phyloP scores from a whole-genome alignment of 2,113 vertebrate species.

The Nesogale talazaci region DNA sequence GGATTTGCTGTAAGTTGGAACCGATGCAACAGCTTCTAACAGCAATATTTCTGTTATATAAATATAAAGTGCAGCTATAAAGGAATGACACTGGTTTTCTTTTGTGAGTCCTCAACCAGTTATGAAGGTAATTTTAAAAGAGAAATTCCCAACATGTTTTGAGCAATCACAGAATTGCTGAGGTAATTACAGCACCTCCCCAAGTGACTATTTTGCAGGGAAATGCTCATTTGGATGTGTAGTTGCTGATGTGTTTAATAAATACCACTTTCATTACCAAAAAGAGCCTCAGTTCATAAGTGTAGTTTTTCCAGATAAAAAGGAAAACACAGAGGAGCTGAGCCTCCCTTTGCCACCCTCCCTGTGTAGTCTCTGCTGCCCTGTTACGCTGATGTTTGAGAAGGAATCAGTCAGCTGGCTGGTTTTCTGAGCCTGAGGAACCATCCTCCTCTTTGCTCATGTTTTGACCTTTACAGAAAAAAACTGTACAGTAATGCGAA shows the following conservation, averaged over 20 bases:
- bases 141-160: conserved; percentile 69
- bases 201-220: conserved; percentile 52
- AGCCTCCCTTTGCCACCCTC: neutral
- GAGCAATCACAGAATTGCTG: conserved; percentile 29
- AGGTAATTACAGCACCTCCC: conserved; percentile 53
- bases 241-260: conserved; percentile 65
- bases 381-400: conserved; percentile 5
- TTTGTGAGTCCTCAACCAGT: conserved; percentile 43
- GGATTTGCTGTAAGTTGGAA: neutral
- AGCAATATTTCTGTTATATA: neutral
- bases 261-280: conserved; percentile 62
- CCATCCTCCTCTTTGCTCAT: neutral
- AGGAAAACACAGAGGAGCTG: neutral
- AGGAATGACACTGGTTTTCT: conserved; percentile 38
- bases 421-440: neutral
- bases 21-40: neutral
- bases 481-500: neutral
- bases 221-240: conserved; percentile 54
- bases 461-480: conserved; percentile 35
- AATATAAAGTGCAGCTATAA: neutral
- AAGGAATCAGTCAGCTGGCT: neutral
- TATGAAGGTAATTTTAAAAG: conserved; percentile 64
- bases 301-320: neutral
- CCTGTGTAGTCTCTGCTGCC: neutral
- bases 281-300: conserved; percentile 19